Evolutionary conservation across 2,113 vertebrate genomes (phyloP).

Genomic region (Scolopax mira): DNA sequence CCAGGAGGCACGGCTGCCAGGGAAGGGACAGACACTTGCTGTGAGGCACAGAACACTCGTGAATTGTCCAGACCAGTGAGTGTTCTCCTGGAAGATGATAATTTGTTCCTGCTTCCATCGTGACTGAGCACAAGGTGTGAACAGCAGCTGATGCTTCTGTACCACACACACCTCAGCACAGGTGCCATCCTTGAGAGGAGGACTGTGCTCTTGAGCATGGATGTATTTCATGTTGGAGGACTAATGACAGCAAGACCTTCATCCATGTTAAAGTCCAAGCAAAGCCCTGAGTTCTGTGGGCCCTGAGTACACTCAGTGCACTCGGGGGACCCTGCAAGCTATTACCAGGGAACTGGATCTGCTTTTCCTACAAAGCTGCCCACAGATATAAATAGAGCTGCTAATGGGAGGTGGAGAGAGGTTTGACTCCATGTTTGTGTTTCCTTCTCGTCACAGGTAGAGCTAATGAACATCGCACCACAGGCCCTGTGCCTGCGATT

Average conservation of each 20-base stretch:
- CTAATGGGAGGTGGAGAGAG: neutral
- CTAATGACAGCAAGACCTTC: accelerated
- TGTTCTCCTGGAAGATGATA: neutral
- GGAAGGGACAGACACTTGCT: neutral
- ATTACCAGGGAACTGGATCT: neutral
- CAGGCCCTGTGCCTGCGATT: neutral
- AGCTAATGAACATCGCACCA: neutral
- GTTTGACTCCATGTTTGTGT: neutral
- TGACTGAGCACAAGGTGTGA: neutral
- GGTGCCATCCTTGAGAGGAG: neutral
- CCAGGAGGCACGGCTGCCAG: neutral
- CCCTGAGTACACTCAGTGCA: neutral
- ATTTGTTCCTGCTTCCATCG: neutral
- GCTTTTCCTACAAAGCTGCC: conserved; percentile 12
- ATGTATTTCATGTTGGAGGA: accelerated
- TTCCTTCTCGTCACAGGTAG: neutral
- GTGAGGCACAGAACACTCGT: neutral
- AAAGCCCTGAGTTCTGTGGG: neutral
- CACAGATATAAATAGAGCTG: neutral
- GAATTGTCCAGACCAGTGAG: no score
- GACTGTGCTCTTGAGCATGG: accelerated
- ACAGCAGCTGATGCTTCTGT: neutral
- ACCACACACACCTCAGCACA: neutral
- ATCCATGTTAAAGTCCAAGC: neutral
- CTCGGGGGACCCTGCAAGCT: neutral